Conservation (phyloP, 1,140 invertebrate genomes). For the Akabosia matsudoensis region DNA sequence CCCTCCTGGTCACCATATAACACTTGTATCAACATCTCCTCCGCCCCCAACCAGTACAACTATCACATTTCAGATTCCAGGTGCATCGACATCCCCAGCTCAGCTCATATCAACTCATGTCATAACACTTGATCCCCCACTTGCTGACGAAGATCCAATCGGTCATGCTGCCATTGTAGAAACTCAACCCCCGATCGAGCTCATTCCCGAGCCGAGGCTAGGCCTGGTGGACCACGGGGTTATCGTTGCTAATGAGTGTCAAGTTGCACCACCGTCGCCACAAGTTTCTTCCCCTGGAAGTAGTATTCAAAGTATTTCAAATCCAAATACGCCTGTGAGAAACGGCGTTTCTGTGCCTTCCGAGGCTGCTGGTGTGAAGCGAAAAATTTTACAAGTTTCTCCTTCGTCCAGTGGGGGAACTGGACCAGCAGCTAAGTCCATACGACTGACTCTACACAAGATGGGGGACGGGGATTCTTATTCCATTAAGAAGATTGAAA, state of each 20-base stretch:
- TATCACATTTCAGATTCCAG: no score
- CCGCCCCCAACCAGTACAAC: neutral
- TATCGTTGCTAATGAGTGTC: no score
- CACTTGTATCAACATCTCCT: neutral
- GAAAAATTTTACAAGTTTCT: neutral
- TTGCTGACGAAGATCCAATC: neutral
- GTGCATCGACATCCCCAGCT: neutral
- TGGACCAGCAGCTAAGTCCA: conserved; percentile 23
- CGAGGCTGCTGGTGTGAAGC: neutral
- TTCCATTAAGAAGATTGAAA: conserved; percentile 32
- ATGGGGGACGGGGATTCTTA: conserved; percentile 34
- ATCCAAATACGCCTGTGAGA: neutral
- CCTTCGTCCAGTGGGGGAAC: neutral
- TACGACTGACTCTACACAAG: conserved; percentile 27
- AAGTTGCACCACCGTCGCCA: neutral
- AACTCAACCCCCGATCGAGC: neutral
- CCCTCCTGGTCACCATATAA: neutral
- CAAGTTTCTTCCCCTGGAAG: neutral
- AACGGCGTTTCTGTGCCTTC: no score
- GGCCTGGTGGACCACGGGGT: neutral
- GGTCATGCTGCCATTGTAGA: neutral
- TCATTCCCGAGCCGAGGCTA: neutral
- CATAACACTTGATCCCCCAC: neutral
- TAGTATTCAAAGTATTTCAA: neutral
- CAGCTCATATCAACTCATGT: neutral